Conservation (phyloP, 2,888 invertebrate species). For the Ditula angustiorana region DNA sequence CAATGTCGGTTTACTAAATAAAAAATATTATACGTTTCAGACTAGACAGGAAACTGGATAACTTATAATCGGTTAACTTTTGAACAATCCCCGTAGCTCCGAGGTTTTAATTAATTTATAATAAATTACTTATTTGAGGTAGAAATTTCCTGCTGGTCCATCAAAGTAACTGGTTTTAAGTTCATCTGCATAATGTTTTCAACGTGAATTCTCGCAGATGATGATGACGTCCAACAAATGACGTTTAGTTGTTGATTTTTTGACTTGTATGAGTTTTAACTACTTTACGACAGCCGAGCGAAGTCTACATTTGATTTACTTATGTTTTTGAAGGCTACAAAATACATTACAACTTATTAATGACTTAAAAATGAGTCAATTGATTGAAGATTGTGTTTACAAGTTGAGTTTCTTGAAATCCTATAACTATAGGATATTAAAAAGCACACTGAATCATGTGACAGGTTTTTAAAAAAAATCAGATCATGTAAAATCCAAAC, state of each 20-base stretch:
- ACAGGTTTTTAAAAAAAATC: too few relatives aligned
- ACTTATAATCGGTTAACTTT: not conserved
- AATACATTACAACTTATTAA: too few relatives aligned
- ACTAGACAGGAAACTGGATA: not conserved
- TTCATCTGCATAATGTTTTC: conserved; percentile 8
- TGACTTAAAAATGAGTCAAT: not conserved
- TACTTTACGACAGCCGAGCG: not conserved
- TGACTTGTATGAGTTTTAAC: not conserved
- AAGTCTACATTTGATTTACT: not conserved
- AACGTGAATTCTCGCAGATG: not conserved
- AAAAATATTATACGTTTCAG: not conserved
- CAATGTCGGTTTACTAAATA: too few relatives aligned
- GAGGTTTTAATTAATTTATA: not conserved
- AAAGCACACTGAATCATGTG: too few relatives aligned
- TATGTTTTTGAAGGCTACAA: too few relatives aligned
- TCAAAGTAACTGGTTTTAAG: not conserved
- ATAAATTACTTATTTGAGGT: not conserved
- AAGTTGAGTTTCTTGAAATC: too few relatives aligned
- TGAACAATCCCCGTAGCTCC: not conserved
- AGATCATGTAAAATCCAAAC: too few relatives aligned
- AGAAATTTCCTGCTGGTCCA: not conserved
- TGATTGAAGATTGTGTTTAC: too few relatives aligned
- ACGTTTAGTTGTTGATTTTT: not conserved
- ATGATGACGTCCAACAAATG: not conserved
- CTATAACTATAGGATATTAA: too few relatives aligned